Conservation (phyloP, 2,797 vertebrate genomes). For the Acomys russatus region DNA sequence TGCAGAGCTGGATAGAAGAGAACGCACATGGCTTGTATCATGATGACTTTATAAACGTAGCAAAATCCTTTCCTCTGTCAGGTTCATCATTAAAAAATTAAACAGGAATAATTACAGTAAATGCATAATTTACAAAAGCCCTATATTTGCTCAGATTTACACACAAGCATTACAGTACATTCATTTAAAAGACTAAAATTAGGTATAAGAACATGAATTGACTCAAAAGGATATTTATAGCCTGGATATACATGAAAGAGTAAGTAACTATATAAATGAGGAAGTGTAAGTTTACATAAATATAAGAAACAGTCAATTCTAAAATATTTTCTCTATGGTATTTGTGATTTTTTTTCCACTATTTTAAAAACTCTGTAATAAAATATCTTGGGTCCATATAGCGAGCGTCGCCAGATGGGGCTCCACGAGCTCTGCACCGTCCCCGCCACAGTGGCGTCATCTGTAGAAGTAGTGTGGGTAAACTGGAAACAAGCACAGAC, state of each 20-base stretch:
- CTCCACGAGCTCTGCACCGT: conserved; percentile 86
- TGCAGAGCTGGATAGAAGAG: conserved; percentile 76
- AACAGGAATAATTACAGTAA: conserved; percentile 90
- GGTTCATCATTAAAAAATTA: conserved; percentile 89
- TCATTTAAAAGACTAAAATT: conserved; percentile 88
- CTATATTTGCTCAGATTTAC: conserved; percentile 88
- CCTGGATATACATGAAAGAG: conserved; percentile 88
- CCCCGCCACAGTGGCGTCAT: conserved; percentile 90
- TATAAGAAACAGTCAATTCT: conserved; percentile 95
- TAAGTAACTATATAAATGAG: conserved; percentile 91
- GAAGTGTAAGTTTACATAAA: conserved; percentile 94
- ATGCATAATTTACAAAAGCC: conserved; percentile 91
- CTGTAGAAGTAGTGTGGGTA: conserved; percentile 99
- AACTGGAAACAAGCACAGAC: conserved; percentile 88
- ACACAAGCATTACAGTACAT: conserved; percentile 95
- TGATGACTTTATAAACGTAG: conserved; percentile 86
- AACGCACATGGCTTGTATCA: conserved; percentile 83
- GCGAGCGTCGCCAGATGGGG: conserved; percentile 88
- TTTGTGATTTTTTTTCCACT: conserved; percentile 89
- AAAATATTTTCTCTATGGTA: conserved; percentile 94
- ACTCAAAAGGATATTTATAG: conserved; percentile 85
- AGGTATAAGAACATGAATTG: conserved; percentile 85
- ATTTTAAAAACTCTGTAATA: conserved; percentile 94
- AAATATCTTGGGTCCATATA: conserved; percentile 92
- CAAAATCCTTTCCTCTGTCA: conserved; percentile 86